phyloP scores from a whole-genome alignment of 2,888 invertebrate species.

The Bruchidius siliquastri region DNA sequence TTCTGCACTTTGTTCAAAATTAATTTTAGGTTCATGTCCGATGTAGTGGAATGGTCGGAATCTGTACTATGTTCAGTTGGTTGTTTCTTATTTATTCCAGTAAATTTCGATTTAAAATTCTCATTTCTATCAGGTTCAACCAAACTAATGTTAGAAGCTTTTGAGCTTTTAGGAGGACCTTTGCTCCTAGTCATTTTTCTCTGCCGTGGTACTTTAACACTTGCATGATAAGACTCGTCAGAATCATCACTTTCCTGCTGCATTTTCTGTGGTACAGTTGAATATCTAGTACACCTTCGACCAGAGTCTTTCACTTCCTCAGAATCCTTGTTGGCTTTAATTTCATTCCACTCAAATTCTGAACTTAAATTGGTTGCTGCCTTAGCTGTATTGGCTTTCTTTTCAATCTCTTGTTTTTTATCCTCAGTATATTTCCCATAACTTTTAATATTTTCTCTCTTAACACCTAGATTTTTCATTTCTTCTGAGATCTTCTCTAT shows the following conservation, averaged over 20 bases:
- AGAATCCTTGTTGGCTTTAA: background rate
- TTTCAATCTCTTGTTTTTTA: conserved; percentile 6
- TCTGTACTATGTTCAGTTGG: conserved; percentile 9
- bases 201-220: conserved; percentile 29
- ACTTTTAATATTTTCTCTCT: background rate
- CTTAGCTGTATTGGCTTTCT: background rate
- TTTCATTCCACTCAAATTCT: background rate
- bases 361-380: background rate
- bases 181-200: conserved; percentile 32
- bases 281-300: conserved; percentile 26
- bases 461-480: background rate
- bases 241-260: conserved; percentile 29
- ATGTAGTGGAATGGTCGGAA: conserved; percentile 32
- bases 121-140: conserved; percentile 8
- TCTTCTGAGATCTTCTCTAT: background rate
- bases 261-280: conserved; percentile 2
- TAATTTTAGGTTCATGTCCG: conserved; percentile 29
- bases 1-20: conserved; percentile 23
- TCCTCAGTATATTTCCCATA: conserved; percentile 6
- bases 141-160: too few species aligned
- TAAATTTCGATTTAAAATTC: background rate
- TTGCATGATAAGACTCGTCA: conserved; percentile 32
- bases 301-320: conserved; percentile 9
- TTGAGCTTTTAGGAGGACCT: background rate
- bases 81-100: background rate